A percentile compares a stretch with the other conserved stretches of the same genome.
Conservation (phyloP, 1,140 invertebrate species). For the Pectinophora gossypiella region DNA sequence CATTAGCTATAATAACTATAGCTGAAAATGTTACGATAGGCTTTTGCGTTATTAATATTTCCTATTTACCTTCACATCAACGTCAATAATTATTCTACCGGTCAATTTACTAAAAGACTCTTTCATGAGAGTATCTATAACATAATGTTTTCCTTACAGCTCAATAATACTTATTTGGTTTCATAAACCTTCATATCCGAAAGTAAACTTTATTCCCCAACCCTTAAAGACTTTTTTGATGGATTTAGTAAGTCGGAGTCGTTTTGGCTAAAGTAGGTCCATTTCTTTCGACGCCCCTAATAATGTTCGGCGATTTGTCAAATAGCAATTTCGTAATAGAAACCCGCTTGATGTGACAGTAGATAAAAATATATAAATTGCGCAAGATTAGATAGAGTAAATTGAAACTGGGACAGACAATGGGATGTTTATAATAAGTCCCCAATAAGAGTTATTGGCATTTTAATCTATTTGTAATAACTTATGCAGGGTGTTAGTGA, state of each 20-base stretch:
- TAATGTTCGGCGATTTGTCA: slow-evolving; percentile 74
- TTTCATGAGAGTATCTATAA: slow-evolving; percentile 43
- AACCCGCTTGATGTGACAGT: slow-evolving; percentile 59
- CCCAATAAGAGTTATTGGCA: too few species aligned
- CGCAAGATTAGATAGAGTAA: slow-evolving; percentile 25
- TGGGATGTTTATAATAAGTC: too few species aligned
- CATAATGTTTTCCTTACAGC: slow-evolving; percentile 50
- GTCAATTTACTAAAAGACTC: slow-evolving; percentile 52
- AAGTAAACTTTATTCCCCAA: slow-evolving; percentile 23
- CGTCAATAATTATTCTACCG: background rate
- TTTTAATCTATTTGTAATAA: too few species aligned
- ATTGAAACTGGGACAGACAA: slow-evolving; percentile 23
- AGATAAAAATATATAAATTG: slow-evolving; percentile 60
- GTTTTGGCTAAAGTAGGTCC: slow-evolving; percentile 59
- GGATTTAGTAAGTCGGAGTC: slow-evolving; percentile 22
- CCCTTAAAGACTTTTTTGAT: slow-evolving; percentile 30
- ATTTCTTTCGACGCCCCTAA: slow-evolving; percentile 70
- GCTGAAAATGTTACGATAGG: too few species aligned
- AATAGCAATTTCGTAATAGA: slow-evolving; percentile 74
- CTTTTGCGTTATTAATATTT: background rate
- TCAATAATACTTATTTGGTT: slow-evolving; percentile 56
- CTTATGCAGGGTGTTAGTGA: too few species aligned
- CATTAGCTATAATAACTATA: too few species aligned
- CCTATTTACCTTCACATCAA: slow-evolving; percentile 10
- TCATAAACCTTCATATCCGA: slow-evolving; percentile 13